These are phyloP conservation scores for Rhabdomys pumilio DNA, from an alignment of 2,797 vertebrate genomes.

Conservation along the genomic window DNA sequence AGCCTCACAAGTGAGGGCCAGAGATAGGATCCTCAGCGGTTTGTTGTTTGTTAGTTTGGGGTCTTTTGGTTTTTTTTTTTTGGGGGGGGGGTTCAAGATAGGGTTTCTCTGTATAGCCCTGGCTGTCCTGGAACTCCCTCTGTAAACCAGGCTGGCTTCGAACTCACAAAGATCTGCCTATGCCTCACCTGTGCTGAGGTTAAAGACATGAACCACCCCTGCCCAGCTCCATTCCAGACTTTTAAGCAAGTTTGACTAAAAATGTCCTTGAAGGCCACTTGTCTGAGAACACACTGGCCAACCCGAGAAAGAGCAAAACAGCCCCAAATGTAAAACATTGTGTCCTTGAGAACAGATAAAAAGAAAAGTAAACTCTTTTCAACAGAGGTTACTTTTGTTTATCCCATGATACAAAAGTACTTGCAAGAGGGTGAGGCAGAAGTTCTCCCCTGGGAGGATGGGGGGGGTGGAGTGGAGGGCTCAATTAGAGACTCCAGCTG, in stretches of 20 bases:
- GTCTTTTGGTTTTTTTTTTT: background rate
- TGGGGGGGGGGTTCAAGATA: background rate
- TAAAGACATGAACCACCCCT: background rate
- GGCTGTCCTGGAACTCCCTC: background rate
- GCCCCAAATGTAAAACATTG: background rate
- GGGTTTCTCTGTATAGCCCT: background rate
- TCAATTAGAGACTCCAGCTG: background rate
- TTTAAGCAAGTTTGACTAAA: background rate
- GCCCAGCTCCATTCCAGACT: background rate
- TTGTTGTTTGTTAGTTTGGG: background rate
- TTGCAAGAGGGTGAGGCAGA: no score
- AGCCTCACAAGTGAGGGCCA: background rate
- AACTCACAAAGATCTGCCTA: background rate
- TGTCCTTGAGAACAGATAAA: background rate
- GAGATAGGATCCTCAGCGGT: background rate
- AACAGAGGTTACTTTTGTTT: background rate
- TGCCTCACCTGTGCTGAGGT: background rate
- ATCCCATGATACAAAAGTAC: background rate
- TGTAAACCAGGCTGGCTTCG: background rate
- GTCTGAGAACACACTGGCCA: background rate
- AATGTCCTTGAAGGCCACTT: background rate
- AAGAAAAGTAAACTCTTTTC: background rate
- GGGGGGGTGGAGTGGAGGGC: background rate
- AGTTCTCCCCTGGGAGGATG: background rate
- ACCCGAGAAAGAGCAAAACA: background rate